Evolutionary conservation across 2,888 invertebrate genomes (phyloP).

Genomic region (Steinernema scapterisci): DNA sequence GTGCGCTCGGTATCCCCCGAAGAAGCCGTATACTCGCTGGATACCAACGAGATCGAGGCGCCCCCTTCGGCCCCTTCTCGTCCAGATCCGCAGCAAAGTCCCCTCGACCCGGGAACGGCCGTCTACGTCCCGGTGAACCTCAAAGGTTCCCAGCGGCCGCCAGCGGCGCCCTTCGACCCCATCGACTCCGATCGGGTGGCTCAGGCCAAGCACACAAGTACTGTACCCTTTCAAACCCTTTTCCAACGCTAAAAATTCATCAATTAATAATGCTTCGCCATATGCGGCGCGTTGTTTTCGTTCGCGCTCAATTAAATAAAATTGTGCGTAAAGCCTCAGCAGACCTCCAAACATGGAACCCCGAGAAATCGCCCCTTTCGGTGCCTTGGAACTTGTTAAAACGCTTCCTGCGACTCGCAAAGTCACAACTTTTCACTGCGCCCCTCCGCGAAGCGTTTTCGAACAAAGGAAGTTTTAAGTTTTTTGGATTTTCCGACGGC

Average conservation of each 20-base stretch:
- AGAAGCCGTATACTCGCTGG: background rate
- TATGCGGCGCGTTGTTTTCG: conserved; percentile 13
- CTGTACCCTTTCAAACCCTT: conserved; percentile 10
- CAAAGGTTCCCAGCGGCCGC: background rate
- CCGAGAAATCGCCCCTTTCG: background rate
- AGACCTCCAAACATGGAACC: no score
- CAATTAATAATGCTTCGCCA: conserved; percentile 18
- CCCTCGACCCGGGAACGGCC: background rate
- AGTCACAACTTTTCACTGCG: background rate
- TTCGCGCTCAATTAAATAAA: conserved; percentile 12
- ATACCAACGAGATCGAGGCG: conserved; percentile 16
- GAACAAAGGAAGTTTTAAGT: background rate
- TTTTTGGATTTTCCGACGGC: no score
- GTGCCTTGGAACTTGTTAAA: background rate
- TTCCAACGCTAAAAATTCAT: background rate
- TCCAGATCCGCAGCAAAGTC: background rate
- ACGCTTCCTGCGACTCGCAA: background rate
- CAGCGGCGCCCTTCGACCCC: conserved; percentile 16
- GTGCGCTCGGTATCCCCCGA: conserved; percentile 3
- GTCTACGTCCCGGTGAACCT: conserved; percentile 22
- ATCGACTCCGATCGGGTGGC: conserved; percentile 28
- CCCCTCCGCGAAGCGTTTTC: background rate
- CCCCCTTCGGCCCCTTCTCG: background rate
- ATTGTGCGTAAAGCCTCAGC: background rate
- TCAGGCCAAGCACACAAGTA: conserved; percentile 16